Evolutionary conservation across 2,888 invertebrate genomes (phyloP), one percentile per base, ranked within the genome.

Genomic region (Stramonita haemastoma): DNA sequence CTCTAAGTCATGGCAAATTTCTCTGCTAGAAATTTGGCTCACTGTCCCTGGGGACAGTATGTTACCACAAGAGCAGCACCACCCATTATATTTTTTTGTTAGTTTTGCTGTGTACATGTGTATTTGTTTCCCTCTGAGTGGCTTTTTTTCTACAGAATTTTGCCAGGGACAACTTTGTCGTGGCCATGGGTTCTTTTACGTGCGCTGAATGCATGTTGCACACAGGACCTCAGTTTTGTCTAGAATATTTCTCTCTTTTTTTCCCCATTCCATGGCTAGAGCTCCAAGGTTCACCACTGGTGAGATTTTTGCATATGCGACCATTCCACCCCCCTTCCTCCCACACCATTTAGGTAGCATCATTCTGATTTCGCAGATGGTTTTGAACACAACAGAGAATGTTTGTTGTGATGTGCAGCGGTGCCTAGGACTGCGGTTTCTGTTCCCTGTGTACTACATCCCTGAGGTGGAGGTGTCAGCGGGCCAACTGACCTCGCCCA

Each of bases 361-460:
- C 46, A 46, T 46, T 46, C 46, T 8, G 8, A 46, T 8, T 46
- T 46, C 46, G 8, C 8, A 60, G 66, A 66, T 4, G 66, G 66
- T 17, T 4, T 66, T 66, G 66, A 2, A 26, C 4, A 66, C 26
- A 66, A 2, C 19, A 6, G 66, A 1, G 66, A 2, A 26, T 66
- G 46, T 56, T 56, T 85, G 56, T 83, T 79, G 13, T 79, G 32
- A 5, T 34, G 32, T 36, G 29, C 93, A 96, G 95, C 93, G 96
- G 90, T 95, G 95, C 84, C 90, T 96, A 29, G 96, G 96, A 11
- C 93, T 96, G n/a, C 92, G 96, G 66, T 96, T 96, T 93, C 93
- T 96, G 85, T 96, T 94, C 92, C 96, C 96, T 36, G 96, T 96
- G 4, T 96, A 96, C 90, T 96, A 94, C 91, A 96, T 96, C 81